Evolutionary conservation across 2,888 invertebrate species (phyloP).

Genomic region (Dicyrtoma fusca): DNA sequence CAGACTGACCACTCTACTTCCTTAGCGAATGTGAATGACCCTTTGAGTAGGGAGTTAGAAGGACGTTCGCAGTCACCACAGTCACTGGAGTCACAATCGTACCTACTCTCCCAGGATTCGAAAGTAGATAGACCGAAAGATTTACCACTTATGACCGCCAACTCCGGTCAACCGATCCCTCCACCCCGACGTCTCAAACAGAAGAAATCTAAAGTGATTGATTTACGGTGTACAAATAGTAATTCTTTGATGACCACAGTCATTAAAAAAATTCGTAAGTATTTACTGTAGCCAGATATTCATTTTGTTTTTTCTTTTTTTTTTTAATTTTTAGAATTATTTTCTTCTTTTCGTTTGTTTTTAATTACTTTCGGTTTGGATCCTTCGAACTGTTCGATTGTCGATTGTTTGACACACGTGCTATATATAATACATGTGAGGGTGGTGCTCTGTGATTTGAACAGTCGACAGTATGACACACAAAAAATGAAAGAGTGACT

Average conservation of each 20-base stretch:
- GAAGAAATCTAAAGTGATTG: conserved; percentile 42
- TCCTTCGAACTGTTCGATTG: no score
- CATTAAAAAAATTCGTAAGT: conserved; percentile 40
- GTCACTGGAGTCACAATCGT: background rate
- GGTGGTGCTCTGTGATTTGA: no score
- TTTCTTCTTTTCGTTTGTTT: no score
- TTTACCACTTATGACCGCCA: conserved; percentile 11
- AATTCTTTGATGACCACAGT: conserved; percentile 39
- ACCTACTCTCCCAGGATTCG: background rate
- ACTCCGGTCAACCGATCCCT: conserved; percentile 7
- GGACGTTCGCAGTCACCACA: no score
- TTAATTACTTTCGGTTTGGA: no score
- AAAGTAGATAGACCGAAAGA: conserved; percentile 33
- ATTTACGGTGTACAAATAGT: conserved; percentile 37
- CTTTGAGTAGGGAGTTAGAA: no score
- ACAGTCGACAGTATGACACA: no score
- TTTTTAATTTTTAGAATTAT: background rate
- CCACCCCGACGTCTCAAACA: conserved; percentile 21
- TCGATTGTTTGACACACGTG: no score
- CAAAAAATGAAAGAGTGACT: no score
- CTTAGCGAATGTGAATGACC: no score
- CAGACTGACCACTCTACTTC: no score
- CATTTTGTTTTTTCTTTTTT: background rate
- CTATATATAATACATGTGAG: no score
- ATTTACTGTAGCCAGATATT: conserved; percentile 13